phyloP scores from a whole-genome alignment of 2,888 invertebrate species.

The Diaperis boleti region DNA sequence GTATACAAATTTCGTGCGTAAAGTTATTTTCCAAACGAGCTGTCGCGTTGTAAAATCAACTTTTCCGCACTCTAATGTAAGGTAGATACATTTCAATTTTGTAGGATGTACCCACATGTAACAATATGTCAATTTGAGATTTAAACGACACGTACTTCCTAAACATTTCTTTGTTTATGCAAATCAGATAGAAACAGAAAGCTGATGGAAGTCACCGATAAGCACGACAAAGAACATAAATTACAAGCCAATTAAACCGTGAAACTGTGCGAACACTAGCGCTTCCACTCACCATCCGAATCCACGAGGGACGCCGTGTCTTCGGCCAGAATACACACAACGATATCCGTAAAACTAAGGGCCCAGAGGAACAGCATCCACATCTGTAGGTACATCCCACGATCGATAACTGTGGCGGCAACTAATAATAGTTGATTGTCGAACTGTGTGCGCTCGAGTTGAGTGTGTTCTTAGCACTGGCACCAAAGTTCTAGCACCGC shows the following conservation, averaged over 20 bases:
- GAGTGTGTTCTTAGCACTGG: constrained; percentile 47
- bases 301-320: constrained; percentile 55
- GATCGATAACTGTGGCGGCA: background rate
- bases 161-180: constrained; percentile 1
- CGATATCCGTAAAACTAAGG: constrained; percentile 58
- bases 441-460: constrained; percentile 43
- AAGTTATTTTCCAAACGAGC: too few relatives aligned
- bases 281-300: constrained; percentile 46
- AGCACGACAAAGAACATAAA: constrained; percentile 18
- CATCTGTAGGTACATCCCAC: constrained; percentile 57
- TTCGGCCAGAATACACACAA: constrained; percentile 58
- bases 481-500: constrained; percentile 26
- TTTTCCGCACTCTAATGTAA: too few relatives aligned
- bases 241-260: constrained; percentile 25
- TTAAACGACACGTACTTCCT: constrained; percentile 14
- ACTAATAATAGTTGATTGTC: constrained; percentile 51
- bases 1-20: too few relatives aligned
- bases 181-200: constrained; percentile 25
- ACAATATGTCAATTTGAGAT: background rate
- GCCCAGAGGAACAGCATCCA: constrained; percentile 64
- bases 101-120: background rate
- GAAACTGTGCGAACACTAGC: constrained; percentile 41
- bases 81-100: too few relatives aligned
- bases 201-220: constrained; percentile 20
- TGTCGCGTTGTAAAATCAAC: too few relatives aligned